Percentiles rank a stretch among this genome's conserved stretches.
phyloP scores from a whole-genome alignment of 2,113 vertebrate genomes.

The Chionodraco myersi region DNA sequence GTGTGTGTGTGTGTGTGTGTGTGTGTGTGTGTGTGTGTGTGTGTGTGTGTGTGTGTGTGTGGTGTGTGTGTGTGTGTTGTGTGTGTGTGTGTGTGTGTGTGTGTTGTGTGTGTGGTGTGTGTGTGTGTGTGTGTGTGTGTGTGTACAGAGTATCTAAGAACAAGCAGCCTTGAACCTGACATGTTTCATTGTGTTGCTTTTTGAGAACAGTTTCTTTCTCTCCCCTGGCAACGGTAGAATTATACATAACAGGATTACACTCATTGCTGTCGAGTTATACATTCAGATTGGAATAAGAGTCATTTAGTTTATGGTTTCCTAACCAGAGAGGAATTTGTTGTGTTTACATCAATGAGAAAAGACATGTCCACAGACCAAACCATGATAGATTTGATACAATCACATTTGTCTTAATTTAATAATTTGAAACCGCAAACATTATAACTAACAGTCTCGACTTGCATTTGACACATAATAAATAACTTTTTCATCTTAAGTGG shows the following conservation, averaged over 20 bases:
- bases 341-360: constrained; percentile 22
- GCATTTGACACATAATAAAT: too few relatives aligned
- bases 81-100: constrained; percentile 1
- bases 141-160: constrained; percentile 11
- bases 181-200: constrained; percentile 23
- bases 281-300: not conserved
- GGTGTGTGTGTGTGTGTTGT: constrained; percentile 27
- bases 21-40: constrained; percentile 11
- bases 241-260: constrained; percentile 27
- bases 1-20: constrained; percentile 24
- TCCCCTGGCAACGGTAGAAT: constrained; percentile 10
- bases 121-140: not conserved
- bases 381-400: not conserved
- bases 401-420: too few relatives aligned
- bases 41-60: not conserved
- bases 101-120: not conserved
- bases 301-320: constrained; percentile 12
- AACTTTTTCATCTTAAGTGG: too few relatives aligned
- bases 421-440: too few relatives aligned
- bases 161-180: constrained; percentile 25
- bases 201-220: constrained; percentile 19
- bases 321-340: constrained; percentile 15
- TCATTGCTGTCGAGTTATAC: not conserved
- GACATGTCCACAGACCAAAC: not conserved
- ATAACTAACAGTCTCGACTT: too few relatives aligned